phyloP scores from a whole-genome alignment of 64 coral and sea anemone species.

The Dendronephthya gigantea region DNA sequence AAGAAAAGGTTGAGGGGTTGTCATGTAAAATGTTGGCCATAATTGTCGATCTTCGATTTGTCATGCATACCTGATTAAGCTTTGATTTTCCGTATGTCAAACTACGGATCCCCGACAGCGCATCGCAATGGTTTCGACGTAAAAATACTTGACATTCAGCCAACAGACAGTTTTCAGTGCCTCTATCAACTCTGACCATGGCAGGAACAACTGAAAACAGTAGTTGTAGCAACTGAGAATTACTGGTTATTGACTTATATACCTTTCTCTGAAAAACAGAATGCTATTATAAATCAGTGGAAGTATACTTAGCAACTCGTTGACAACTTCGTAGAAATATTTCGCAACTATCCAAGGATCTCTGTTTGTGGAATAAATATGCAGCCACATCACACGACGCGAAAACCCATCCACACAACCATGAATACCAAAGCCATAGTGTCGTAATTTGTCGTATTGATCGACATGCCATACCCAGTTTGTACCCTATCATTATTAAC shows the following conservation, averaged over 20 bases:
- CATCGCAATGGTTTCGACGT: neutral
- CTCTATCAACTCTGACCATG: neutral
- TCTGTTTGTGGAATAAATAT: neutral
- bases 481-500: neutral
- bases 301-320: neutral
- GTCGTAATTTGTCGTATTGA: neutral
- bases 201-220: neutral
- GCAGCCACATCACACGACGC: neutral
- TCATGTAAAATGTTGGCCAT: too few species aligned
- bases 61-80: constrained; percentile 1
- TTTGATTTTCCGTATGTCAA: neutral
- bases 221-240: neutral
- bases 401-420: neutral
- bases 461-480: neutral
- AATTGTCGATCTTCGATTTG: neutral
- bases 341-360: neutral
- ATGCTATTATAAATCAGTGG: neutral
- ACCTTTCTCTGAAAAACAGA: neutral
- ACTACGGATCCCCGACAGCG: neutral
- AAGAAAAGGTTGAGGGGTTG: too few species aligned
- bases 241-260: too few species aligned
- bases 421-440: neutral
- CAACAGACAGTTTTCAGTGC: neutral
- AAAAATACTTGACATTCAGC: neutral
- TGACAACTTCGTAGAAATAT: neutral